These are phyloP conservation scores for Diarsia mendica DNA, from an alignment of 2,888 invertebrate genomes.

Conservation along the genomic window DNA sequence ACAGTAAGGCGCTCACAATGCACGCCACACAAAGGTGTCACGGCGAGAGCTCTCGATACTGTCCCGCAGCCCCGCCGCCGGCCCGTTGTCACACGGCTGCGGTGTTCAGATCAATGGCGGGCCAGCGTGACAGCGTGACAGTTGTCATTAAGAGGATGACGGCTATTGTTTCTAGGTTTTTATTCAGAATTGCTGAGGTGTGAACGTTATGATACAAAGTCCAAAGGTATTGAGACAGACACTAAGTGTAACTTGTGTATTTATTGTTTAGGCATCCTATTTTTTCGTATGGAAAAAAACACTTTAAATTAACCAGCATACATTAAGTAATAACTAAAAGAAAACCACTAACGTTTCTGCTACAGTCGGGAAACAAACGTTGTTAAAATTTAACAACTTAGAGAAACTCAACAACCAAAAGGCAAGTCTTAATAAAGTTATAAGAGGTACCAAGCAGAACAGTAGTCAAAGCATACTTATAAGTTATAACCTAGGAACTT, in stretches of 20 bases:
- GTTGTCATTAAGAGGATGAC: not conserved
- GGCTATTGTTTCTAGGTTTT: constrained; percentile 7
- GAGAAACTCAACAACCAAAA: not conserved
- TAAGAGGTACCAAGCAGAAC: not conserved
- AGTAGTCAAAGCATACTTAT: constrained; percentile 5
- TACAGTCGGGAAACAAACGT: not conserved
- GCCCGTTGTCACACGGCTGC: constrained; percentile 5
- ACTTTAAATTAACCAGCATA: not conserved
- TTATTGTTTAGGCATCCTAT: not conserved
- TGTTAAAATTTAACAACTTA: not conserved
- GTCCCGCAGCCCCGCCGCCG: constrained; percentile 3
- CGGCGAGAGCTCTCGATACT: constrained; percentile 38
- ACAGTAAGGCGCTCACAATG: constrained; percentile 39
- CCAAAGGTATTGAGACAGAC: not conserved
- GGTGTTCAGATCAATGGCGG: constrained; percentile 17
- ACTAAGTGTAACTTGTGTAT: not conserved
- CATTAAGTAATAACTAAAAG: not conserved
- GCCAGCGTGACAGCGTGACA: constrained; percentile 5
- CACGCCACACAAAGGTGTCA: constrained; percentile 44
- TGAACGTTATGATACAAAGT: not conserved
- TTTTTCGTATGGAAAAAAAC: no score
- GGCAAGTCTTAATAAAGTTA: not conserved
- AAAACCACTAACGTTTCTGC: not conserved
- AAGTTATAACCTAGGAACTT: constrained; percentile 3
- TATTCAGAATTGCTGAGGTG: not conserved